Base-by-base conservation (phyloP, 2,888 invertebrate species). In the Escarpia spicata region DNA sequence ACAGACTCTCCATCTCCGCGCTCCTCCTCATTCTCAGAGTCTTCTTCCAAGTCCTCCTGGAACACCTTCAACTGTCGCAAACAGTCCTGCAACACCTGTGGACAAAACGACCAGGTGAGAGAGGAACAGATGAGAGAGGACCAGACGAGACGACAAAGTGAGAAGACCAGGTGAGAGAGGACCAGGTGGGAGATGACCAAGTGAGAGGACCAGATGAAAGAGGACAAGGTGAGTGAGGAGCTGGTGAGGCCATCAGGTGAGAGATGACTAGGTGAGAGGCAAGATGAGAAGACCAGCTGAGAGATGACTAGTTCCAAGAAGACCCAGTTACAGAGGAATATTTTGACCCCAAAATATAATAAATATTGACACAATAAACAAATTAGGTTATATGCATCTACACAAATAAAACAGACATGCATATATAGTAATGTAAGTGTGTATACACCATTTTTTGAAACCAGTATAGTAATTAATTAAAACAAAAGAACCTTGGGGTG, bases 51-150 rank as follows among this genome's bases (percentile, higher is more conserved):
- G 2, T 75, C 75, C 75, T 75, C 75, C 75, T 75, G 75, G 75
- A 75, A 75, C 3, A 75, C 94, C 92, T 96, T 96, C 92, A 96
- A 93, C 93, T 96, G 96, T 75, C 95, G 92, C 93, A 96, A 96
- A 93, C 96, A 96, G 92, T 96, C 96, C 93, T 95, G 94, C 93
- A 96, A 93, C 37, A 96, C 95, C 95, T 96, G 93, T 44, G 31
- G 26, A 44, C 91, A 91, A 4, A 91, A 75, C 19, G 26, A 75
- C n/a, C 75, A 75, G 26, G 75, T 75, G 75, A 75, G 75, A 75
- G 26, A 75, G 75, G 75, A 26, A 15, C 3, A 26, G 75, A 6
- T 75, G 75, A 75, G 12, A 60, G 15, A 60, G 60, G 60, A 60
- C 19, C 60, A 60, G 52, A 12, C 0, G 52, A 52, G 60, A 60